Percentiles rank a stretch among this genome's conserved stretches.
phyloP scores from a whole-genome alignment of 2,113 vertebrate genomes.

The Lipotes vexillifer region DNA sequence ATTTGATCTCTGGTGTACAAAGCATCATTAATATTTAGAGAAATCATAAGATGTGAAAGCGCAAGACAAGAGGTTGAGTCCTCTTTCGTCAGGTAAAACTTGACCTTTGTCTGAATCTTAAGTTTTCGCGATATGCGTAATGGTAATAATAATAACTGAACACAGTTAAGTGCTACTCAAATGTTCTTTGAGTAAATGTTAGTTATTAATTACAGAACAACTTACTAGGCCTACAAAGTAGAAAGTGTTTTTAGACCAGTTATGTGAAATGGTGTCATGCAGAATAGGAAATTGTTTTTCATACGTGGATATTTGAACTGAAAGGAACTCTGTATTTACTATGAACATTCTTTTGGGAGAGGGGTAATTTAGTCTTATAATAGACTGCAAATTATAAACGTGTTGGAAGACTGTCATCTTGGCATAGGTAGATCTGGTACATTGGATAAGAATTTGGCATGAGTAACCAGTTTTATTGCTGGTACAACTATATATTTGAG shows the following conservation, averaged over 20 bases:
- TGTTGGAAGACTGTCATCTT: not conserved
- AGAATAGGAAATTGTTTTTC: slow-evolving; percentile 34
- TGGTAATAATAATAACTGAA: not conserved
- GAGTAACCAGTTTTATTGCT: not conserved
- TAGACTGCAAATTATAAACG: slow-evolving; percentile 17
- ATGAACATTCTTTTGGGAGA: not conserved
- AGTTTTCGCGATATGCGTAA: not conserved
- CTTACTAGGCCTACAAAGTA: not conserved
- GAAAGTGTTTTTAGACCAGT: not conserved
- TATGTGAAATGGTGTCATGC: not conserved
- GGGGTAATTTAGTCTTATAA: not conserved
- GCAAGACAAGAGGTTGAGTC: not conserved
- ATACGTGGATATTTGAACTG: not conserved
- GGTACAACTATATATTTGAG: not conserved
- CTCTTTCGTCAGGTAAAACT: not conserved
- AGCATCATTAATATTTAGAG: not conserved
- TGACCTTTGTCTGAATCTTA: slow-evolving; percentile 7
- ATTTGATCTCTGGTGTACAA: not conserved
- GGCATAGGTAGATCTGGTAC: not conserved
- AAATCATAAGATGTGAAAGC: not conserved
- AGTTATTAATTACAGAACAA: not conserved
- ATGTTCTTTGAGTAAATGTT: not conserved
- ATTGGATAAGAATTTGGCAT: not conserved
- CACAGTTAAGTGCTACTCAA: not conserved
- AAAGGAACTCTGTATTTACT: not conserved